phyloP scores from a whole-genome alignment of 2,797 vertebrate species.

The Tokudaia tokunoshimensis region DNA sequence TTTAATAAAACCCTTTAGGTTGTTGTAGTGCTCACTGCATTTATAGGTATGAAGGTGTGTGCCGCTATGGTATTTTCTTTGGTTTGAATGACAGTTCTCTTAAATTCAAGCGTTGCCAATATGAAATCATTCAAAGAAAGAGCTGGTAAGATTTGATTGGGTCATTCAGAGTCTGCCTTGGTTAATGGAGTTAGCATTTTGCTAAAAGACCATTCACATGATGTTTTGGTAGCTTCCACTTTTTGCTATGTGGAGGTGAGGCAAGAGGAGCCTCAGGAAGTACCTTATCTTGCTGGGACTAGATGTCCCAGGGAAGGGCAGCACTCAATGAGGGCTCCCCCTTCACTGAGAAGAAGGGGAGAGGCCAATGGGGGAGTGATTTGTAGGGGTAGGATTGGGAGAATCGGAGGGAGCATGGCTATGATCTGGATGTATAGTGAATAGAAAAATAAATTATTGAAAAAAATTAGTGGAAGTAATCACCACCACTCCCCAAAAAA shows the following conservation, averaged over 20 bases:
- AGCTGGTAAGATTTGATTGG: not conserved
- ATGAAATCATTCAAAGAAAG: not conserved
- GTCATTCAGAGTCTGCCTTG: not conserved
- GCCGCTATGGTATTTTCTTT: not conserved
- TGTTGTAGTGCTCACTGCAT: not conserved
- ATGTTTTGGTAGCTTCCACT: not conserved
- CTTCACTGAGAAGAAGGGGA: not conserved
- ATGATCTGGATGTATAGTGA: not conserved
- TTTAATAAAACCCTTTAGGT: not conserved
- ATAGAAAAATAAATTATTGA: not conserved
- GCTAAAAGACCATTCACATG: not conserved
- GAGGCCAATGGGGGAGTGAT: not conserved
- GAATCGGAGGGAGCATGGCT: not conserved
- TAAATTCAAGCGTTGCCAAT: not conserved
- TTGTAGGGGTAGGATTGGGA: not conserved
- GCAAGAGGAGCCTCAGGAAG: not conserved
- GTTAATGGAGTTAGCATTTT: not conserved
- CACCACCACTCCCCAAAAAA: not conserved
- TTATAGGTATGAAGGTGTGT: not conserved
- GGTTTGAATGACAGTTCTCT: not conserved
- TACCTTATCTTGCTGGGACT: not conserved
- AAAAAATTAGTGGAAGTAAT: not conserved
- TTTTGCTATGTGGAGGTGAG: not conserved
- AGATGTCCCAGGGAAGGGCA: not conserved
- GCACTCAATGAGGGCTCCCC: not conserved